Percentiles rank a stretch among this genome's conserved stretches.
These are phyloP conservation scores for Morpho deidamia DNA, from an alignment of 2,888 invertebrate species.

Conservation along the genomic window DNA sequence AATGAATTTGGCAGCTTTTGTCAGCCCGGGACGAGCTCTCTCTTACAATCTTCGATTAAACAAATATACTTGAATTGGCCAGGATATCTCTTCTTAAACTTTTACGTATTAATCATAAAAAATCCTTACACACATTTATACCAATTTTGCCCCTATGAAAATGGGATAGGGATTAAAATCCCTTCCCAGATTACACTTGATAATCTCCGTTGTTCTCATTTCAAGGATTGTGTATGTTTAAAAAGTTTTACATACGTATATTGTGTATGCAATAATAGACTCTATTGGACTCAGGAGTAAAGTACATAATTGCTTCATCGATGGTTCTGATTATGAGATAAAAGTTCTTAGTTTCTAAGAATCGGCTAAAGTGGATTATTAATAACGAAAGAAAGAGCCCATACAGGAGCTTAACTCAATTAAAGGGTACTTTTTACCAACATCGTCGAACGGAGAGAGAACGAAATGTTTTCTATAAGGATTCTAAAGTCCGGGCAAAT, in stretches of 20 bases:
- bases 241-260: too few species aligned
- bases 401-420: slow-evolving; percentile 16
- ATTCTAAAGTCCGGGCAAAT: slow-evolving; percentile 13
- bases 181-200: neutral
- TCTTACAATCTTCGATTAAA: too few species aligned
- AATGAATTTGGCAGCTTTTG: too few species aligned
- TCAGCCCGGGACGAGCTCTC: too few species aligned
- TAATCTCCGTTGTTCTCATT: neutral
- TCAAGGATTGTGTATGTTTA: neutral
- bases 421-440: slow-evolving; percentile 14
- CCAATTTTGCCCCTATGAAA: neutral
- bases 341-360: slow-evolving; percentile 9
- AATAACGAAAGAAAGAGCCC: slow-evolving; percentile 22
- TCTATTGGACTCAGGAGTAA: neutral
- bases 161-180: neutral
- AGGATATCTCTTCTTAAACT: too few species aligned
- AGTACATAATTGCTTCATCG: neutral
- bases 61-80: too few species aligned
- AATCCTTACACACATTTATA: neutral
- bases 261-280: too few species aligned
- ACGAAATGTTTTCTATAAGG: slow-evolving; percentile 20
- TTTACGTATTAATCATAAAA: neutral
- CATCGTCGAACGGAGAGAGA: too few species aligned
- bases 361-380: slow-evolving; percentile 14
- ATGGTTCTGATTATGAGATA: neutral